Conservation (phyloP, 2,113 vertebrate genomes). For the Muntiacus reevesi region DNA sequence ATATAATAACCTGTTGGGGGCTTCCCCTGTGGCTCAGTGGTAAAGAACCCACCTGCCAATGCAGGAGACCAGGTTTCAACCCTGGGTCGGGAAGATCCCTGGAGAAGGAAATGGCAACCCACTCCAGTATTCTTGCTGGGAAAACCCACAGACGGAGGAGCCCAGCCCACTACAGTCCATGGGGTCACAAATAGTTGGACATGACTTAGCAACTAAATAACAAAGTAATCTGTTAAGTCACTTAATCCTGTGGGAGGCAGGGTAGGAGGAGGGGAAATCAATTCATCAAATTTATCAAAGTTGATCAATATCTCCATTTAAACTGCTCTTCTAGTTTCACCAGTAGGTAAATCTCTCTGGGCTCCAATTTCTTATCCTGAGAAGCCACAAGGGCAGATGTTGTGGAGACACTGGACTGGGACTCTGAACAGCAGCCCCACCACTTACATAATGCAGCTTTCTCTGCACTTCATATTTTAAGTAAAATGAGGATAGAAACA, state of each 20-base stretch:
- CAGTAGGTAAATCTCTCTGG: neutral
- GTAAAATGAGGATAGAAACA: neutral
- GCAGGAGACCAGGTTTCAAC: neutral
- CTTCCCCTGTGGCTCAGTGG: neutral
- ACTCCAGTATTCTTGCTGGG: neutral
- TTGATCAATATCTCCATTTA: neutral
- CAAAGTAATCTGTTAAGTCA: neutral
- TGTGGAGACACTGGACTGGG: neutral
- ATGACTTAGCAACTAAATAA: neutral
- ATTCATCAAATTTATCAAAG: slow-evolving; percentile 1
- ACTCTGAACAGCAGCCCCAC: neutral
- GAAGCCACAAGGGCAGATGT: neutral
- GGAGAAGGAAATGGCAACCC: neutral
- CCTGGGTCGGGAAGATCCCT: neutral
- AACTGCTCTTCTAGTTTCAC: neutral
- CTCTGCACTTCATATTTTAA: neutral
- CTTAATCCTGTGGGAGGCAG: neutral
- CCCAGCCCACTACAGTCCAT: neutral
- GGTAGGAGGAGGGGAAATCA: neutral
- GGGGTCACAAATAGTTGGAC: neutral
- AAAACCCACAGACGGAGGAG: neutral
- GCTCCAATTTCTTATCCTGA: neutral
- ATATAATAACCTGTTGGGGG: neutral
- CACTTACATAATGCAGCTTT: neutral
- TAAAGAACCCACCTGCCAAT: neutral